Evolutionary conservation across 2,113 vertebrate genomes (phyloP), one percentile per base, ranked within the genome.

Genomic region (Epinephelus fuscoguttatus): DNA sequence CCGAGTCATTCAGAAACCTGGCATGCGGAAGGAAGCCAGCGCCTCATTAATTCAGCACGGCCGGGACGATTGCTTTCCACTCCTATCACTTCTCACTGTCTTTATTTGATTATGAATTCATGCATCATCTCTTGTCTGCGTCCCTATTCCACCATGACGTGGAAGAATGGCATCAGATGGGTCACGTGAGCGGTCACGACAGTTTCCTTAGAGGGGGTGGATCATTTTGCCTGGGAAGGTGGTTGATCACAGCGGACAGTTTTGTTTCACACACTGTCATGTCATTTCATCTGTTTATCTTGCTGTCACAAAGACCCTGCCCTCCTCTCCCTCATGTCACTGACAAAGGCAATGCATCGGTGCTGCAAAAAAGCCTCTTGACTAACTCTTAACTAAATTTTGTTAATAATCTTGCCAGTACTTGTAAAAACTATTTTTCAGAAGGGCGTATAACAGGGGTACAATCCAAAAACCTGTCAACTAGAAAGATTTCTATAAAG

Each of bases 71-170:
- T 85, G 88, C 49, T 75, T 77, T 88, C 84, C 82, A 81, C 85
- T 77, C 80, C 52, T 71, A 77, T 90, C 85, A 67, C 81, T 80
- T 84, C 75, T 85, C 64, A 75, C 55, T 81, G 66, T 88, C 74
- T 86, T 87, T 88, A 88, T 92, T 88, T 88, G 84, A 94, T 94
- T 94, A 92, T 89, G 78, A 92, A 91, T 92, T 88, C 90, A 91
- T 92, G 91, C 89, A 89, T 92, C 86, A 84, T 91, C 81, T 80
- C 84, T 89, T 47, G 82, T 84, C 88, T 75, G 55, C 70, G 19
- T 87, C 71, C 47, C 49, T 50, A 47, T 71, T 88, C 81, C 79
- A 89, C 57, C 17, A 67, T 66, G 57, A 87, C 45, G 56, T 64
- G 84, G 84, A 81, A 47, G 52, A 88, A 83, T 84, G 78, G 57